Base-by-base conservation (phyloP, 2,888 invertebrate species). In the Tetragonisca angustula region DNA sequence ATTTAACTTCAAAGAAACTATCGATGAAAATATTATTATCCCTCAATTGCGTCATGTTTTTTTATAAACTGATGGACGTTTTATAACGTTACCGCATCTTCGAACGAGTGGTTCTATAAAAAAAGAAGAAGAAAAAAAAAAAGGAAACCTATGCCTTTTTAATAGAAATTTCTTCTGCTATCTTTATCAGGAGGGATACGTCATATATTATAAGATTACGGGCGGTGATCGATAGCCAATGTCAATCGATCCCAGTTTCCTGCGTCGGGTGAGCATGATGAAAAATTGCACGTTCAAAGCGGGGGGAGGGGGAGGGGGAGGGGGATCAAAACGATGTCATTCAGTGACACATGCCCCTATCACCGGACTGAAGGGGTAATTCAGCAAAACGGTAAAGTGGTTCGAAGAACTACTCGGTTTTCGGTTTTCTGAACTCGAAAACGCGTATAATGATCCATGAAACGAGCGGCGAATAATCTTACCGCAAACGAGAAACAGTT, bases 391-490 rank as follows among this genome's bases (percentile, higher is more conserved):
- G 27, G 17, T n/a, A 32, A 17, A 67, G 21, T 32, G 77, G 36
- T 15, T 21, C 2, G 32, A 43, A 49, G 76, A 59, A 59, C 73
- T 59, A n/a, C 76, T 50, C 32, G 52, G 52, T 69, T 77, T 71
- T 62, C 70, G 61, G 52, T 70, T 70, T 62, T 76, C 72, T 70
- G 56, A 32, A 71, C 64, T 49, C 74, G 76, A 77, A 80, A 80
- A 80, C 59, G 68, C 62, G 54, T 71, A 79, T 81, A 84, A 86
- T 85, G 76, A 86, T 61, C 77, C 85, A 62, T 78, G 62, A 78
- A 86, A 85, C 77, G 61, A 71, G 76, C 64, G 70, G 68, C 27
- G 59, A 74, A 81, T 76, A 83, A 75, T 85, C 84, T 81, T 85
- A 54, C 84, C 80, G 62, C 83, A 73, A 82, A 83, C 78, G 81